These are phyloP conservation scores for Ennomos quercinarius DNA, from an alignment of 2,888 invertebrate species.

Conservation along the genomic window DNA sequence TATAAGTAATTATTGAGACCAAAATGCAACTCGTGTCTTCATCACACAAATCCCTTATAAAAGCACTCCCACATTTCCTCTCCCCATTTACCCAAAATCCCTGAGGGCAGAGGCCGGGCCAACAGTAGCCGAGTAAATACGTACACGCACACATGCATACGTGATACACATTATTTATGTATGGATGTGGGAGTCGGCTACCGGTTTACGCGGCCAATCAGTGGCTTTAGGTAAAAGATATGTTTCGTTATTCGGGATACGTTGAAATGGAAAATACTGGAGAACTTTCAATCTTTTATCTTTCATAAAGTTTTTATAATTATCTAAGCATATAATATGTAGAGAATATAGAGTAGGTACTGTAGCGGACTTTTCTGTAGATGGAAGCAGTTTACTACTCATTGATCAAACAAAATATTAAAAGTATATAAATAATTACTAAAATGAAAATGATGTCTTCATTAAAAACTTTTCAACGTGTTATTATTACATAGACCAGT, in stretches of 20 bases:
- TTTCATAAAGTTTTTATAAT: too few species aligned
- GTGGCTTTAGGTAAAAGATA: conserved; percentile 42
- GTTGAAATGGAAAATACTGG: conserved; percentile 15
- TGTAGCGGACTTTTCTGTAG: too few species aligned
- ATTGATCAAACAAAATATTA: too few species aligned
- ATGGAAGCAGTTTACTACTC: too few species aligned
- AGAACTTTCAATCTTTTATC: too few species aligned
- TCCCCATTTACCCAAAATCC: conserved; percentile 46
- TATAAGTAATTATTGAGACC: too few species aligned
- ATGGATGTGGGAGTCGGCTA: conserved; percentile 64
- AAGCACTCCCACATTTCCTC: conserved; percentile 9
- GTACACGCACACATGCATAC: conserved; percentile 47
- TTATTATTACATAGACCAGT: too few species aligned
- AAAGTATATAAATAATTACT: too few species aligned
- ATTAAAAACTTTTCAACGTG: too few species aligned
- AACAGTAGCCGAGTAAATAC: conserved; percentile 61
- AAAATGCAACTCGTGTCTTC: neutral
- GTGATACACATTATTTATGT: conserved; percentile 37
- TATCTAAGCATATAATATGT: too few species aligned
- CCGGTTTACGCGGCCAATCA: conserved; percentile 85
- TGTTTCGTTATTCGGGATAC: conserved; percentile 15
- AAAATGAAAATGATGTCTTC: too few species aligned
- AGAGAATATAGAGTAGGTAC: too few species aligned
- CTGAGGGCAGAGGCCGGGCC: conserved; percentile 61
- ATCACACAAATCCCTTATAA: neutral